Evolutionary conservation across 2,888 invertebrate genomes (phyloP).

Genomic region (Spilosoma lubricipeda): DNA sequence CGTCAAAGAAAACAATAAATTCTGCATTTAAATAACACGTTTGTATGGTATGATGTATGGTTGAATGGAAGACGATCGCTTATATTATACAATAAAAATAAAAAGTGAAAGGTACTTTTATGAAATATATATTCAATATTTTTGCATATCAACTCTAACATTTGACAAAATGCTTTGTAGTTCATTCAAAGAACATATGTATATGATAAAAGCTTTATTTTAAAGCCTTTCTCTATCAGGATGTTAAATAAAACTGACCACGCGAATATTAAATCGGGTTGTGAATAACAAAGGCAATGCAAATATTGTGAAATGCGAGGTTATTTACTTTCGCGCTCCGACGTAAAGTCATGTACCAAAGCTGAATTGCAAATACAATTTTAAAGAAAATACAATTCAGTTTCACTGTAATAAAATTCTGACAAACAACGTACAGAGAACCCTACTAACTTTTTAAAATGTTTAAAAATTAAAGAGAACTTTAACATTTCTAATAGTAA

Average conservation of each 20-base stretch:
- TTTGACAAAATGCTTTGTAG: not conserved
- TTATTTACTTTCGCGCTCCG: not conserved
- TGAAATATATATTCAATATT: not conserved
- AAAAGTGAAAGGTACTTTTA: not conserved
- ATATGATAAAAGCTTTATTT: not conserved
- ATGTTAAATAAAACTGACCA: not conserved
- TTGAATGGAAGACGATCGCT: not conserved
- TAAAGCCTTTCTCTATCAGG: not conserved
- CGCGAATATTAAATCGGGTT: not conserved
- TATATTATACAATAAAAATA: not conserved
- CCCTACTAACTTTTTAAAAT: not conserved
- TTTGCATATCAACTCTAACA: not conserved
- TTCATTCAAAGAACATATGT: not conserved
- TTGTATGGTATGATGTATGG: too few species aligned
- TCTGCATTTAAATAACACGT: not conserved
- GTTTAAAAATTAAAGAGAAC: not conserved
- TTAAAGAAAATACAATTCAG: not conserved
- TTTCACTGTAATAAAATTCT: not conserved
- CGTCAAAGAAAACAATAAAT: not conserved
- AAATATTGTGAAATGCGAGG: constrained; percentile 6
- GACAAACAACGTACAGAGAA: not conserved
- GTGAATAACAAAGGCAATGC: constrained; percentile 6
- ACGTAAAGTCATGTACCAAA: not conserved
- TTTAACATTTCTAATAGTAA: not conserved
- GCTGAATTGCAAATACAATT: not conserved